Evolutionary conservation across 2,888 invertebrate species (phyloP).

Genomic region (Noctua pronuba): DNA sequence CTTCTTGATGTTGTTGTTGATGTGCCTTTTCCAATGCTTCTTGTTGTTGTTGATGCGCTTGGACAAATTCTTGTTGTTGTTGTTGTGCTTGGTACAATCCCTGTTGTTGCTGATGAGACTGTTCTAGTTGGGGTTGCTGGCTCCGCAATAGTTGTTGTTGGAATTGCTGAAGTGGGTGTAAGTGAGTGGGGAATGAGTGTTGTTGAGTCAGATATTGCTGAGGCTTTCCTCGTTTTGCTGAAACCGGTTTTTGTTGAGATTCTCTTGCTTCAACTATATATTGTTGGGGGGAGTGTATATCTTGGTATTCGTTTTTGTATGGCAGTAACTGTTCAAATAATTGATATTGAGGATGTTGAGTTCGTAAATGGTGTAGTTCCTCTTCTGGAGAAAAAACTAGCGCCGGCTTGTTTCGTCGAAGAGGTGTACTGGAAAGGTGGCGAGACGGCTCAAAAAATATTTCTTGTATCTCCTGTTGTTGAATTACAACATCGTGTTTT

Average conservation of each 20-base stretch:
- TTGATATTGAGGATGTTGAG: slow-evolving; percentile 29
- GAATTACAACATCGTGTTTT: slow-evolving; percentile 54
- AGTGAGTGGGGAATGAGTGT: neutral
- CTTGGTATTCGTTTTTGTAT: slow-evolving; percentile 24
- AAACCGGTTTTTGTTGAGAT: slow-evolving; percentile 1
- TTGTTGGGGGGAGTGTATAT: slow-evolving; percentile 42
- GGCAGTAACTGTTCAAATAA: slow-evolving; percentile 35
- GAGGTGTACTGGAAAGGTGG: neutral
- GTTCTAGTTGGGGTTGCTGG: slow-evolving; percentile 14
- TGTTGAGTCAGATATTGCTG: slow-evolving; percentile 33
- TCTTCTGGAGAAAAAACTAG: slow-evolving; percentile 8
- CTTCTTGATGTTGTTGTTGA: slow-evolving; percentile 2
- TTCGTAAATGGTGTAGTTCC: slow-evolving; percentile 12
- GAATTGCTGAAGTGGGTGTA: slow-evolving; percentile 10
- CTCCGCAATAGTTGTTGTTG: neutral
- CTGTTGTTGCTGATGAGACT: slow-evolving; percentile 18
- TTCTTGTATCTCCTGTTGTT: slow-evolving; percentile 54
- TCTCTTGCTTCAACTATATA: slow-evolving; percentile 27
- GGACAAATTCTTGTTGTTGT: slow-evolving; percentile 9
- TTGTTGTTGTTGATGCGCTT: slow-evolving; percentile 18
- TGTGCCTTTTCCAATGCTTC: neutral
- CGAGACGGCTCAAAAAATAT: slow-evolving; percentile 37
- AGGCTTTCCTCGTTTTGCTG: neutral
- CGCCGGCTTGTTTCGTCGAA: slow-evolving; percentile 6
- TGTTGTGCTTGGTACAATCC: slow-evolving; percentile 11